Base-by-base conservation (phyloP, 2,113 vertebrate genomes). In the Anser brachyrhynchus region DNA sequence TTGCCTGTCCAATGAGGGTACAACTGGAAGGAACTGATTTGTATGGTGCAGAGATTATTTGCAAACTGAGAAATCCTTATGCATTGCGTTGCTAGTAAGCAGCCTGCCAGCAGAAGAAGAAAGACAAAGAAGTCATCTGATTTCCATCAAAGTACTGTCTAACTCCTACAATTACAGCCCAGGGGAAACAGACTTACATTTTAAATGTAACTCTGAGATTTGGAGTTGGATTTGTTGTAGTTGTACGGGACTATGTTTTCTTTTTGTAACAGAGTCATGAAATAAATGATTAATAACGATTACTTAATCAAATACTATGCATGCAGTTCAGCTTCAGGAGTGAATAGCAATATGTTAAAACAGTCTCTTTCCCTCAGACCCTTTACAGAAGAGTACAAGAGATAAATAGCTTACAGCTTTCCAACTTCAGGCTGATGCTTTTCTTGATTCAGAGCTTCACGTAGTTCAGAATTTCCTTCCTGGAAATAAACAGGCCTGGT, bases 201-300 rank as follows among this genome's bases (percentile, higher is more conserved):
- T 96, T 91, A 81, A 76, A 75, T 17, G 51, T 26, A 88, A 76
- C 37, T 69, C 31, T 59, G 83, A 81, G 57, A 82, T 92, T 83
- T 58, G 26, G 37, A 78, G 81, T 88, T 92, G 23, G 29, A 61
- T 95, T 94, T 85, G 21, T 92, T 91, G 46, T 46, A 84, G 62
- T 64, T 95, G 51, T 35, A 81, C 39, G 29, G 44, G 82, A n/a
- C 52, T 90, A 76, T 90, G 64, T 95, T 96, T 82, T 95, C 70
- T 29, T 15, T 96, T 93, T 37, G 84, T 69, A 94, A 69, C 18
- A 58, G 11, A 90, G 66, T 28, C 54, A 62, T 86, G 7, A 89
- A 90, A 94, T 94, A 44, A 97, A 93, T 89, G 96, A 84, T 96
- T 97, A 93, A 93, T 82, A 87, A 23, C 35, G 93, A 94, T 94